A percentile compares a stretch with the other conserved stretches of the same genome.
Conservation (phyloP, 2,113 vertebrate genomes). For the Cheilinus undulatus region DNA sequence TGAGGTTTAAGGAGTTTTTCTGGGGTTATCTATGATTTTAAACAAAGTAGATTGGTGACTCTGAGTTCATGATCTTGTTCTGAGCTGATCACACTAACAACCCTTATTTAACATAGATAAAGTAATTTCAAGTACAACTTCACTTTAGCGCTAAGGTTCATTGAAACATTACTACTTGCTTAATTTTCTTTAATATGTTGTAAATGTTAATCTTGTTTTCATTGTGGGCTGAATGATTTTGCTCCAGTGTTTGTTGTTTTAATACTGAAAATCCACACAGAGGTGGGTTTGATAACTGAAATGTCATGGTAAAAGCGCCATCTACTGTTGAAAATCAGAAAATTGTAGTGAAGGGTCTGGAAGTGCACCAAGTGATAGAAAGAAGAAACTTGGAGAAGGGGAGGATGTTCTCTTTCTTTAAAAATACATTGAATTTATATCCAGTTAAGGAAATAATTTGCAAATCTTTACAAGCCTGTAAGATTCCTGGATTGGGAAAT, state of each 20-base stretch:
- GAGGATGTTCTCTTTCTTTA: neutral
- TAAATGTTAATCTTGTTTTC: neutral
- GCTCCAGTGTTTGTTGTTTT: neutral
- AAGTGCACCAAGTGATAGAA: neutral
- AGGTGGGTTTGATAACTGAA: neutral
- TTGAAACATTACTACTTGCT: neutral
- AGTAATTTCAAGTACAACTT: neutral
- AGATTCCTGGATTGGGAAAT: constrained; percentile 8
- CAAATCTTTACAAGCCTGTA: neutral
- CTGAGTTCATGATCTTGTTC: constrained; percentile 6
- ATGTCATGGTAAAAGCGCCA: neutral
- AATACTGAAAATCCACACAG: neutral
- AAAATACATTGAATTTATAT: neutral
- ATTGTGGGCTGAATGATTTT: neutral
- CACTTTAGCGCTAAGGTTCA: neutral
- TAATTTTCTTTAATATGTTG: neutral
- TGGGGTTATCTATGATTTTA: neutral
- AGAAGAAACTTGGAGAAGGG: neutral
- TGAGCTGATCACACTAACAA: neutral
- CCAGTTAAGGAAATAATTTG: too few relatives aligned
- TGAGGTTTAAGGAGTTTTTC: neutral
- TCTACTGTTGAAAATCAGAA: constrained; percentile 5
- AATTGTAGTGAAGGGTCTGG: neutral
- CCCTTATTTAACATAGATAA: neutral
- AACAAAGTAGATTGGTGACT: neutral